Base-by-base conservation (phyloP, 2,113 vertebrate genomes). In the Sturnira hondurensis region DNA sequence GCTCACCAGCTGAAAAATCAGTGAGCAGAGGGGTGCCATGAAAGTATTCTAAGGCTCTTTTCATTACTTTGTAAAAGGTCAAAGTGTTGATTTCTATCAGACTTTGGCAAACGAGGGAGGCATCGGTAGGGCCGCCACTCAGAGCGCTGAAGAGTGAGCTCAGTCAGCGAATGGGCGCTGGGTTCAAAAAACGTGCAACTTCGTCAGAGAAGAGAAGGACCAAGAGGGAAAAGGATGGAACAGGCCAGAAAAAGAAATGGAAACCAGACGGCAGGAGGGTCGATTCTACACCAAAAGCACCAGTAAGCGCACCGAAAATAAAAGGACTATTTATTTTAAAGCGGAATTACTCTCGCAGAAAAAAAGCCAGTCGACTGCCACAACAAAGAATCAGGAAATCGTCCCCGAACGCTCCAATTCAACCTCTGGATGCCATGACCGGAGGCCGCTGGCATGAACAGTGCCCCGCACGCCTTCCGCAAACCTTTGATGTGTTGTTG, bases 381-480 rank as follows among this genome's bases (percentile, higher is more conserved):
- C 56, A 26, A 58, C 6, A 20, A 70, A 14, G 1, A 8, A 43
- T 33, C 41, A 38, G 43, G 38, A 52, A 38, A 82, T 52, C 1
- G 20, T 31, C 4, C 9, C 24, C 4, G 14, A 15, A 14, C 4
- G 1, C 38, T n/a, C 24, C 17, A 6, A 5, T 38, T 61, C 36
- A 36, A 28, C 58, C 3, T 41, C 33, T 70, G 13, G 7, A n/a
- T 9, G 3, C 28, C 20, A 2, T 50, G 1, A 26, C 43, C 7
- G 14, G 38, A 28, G 58, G 33, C 19, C n/a, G 28, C 58, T n/a
- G 14, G 0, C 12, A 7, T 13, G 5, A 26, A 24, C 8, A 6
- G 90, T n/a, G 19, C 76, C 38, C 45, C 3, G 5, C 0, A 5
- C 16, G 33, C 22, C 33, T 68, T 70, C 38, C 33, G 45, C 20